Evolutionary conservation across 2,888 invertebrate species (phyloP).

Genomic region (Biston stratarius): DNA sequence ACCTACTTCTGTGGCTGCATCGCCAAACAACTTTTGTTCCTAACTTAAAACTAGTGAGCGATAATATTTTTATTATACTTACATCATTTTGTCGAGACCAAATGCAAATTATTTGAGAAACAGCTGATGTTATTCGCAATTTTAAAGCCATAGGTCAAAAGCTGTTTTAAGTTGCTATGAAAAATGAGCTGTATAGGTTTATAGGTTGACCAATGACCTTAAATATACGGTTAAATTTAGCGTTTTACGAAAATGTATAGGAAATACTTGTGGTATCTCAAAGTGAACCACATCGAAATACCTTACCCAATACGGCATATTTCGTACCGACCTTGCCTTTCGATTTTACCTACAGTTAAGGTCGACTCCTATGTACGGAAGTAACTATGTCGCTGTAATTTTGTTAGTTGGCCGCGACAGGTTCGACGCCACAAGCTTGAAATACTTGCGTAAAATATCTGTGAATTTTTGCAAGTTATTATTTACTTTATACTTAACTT

Average conservation of each 20-base stretch:
- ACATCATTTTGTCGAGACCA: too few relatives aligned
- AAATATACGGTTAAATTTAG: too few relatives aligned
- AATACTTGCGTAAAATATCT: background rate
- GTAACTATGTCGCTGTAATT: constrained; percentile 7
- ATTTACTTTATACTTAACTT: background rate
- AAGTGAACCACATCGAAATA: constrained; percentile 19
- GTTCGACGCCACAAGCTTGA: background rate
- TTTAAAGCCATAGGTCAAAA: too few relatives aligned
- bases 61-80: too few relatives aligned
- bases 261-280: constrained; percentile 7
- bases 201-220: too few relatives aligned
- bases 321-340: constrained; percentile 24
- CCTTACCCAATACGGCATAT: constrained; percentile 15
- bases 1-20: too few relatives aligned
- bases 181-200: too few relatives aligned
- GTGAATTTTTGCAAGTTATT: constrained; percentile 2
- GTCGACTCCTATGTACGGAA: constrained; percentile 15
- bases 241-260: constrained; percentile 1
- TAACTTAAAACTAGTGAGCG: too few relatives aligned
- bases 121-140: too few relatives aligned
- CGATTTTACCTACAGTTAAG: constrained; percentile 14
- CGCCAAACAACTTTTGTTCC: too few relatives aligned
- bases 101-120: too few relatives aligned
- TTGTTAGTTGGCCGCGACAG: constrained; percentile 2
- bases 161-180: too few relatives aligned